Base-by-base conservation (phyloP, 1,140 invertebrate species). In the Bicyclus anynana region DNA sequence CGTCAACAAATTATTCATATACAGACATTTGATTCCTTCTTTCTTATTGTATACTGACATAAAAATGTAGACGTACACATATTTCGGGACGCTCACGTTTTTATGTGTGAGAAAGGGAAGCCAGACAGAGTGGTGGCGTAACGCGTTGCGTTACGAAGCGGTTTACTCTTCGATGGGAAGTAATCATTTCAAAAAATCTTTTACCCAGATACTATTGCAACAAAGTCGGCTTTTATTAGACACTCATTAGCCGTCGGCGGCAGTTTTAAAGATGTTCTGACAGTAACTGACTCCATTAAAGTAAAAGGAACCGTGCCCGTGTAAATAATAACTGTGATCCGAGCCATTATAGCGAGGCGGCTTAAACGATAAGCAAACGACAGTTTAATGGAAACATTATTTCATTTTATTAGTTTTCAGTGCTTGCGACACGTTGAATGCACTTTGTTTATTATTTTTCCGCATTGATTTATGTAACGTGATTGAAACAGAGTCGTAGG, bases 321-420 rank as follows among this genome's bases (percentile, higher is more conserved):
- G 69, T 75, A 81, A 81, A 79, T 79, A 81, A 81, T 77, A 77
- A 74, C 74, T 70, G 62, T 69, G 71, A 51, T 65, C 63, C 53
- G 61, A 61, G 50, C 16, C 17, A 42, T 42, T 42, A 42, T 42
- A 16, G 17, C 38, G 16, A 5, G 16, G 38, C 38, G 17, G 38
- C 16, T 42, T 42, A 42, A 42, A 42, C 38, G 38, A 42, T 20
- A 20, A 42, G 18, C 38, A 20, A 20, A 42, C 18, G 17, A 42
- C 38, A 18, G 38, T 42, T 42, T 20, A 42, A 42, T 42, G 38
- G 38, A 42, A 42, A 42, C 38, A 18, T 18, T 42, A 42, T 20
- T 42, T 10, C 17, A 20, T 17, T 44, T 44, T 44, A 44, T 44
- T 44, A 44, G 16, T 21, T 44, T 44, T 33, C 20, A 10, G 17